A percentile compares a stretch with the other conserved stretches of the same genome.
These are phyloP conservation scores for Plagiodera versicolora DNA, from an alignment of 2,888 invertebrate species.

Conservation along the genomic window DNA sequence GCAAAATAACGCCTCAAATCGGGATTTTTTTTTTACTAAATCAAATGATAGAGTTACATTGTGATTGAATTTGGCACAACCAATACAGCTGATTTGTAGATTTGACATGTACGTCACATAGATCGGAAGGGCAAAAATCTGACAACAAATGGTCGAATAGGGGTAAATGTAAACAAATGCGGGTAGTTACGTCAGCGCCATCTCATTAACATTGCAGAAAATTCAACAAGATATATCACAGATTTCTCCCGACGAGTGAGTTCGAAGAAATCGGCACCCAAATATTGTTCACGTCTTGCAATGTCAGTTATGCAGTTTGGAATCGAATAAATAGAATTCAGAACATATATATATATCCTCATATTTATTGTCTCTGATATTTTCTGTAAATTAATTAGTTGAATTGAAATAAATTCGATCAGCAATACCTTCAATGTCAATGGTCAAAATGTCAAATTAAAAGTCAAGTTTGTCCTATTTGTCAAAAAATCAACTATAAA, in stretches of 20 bases:
- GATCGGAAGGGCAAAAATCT: not conserved
- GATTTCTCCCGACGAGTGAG: too few species aligned
- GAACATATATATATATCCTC: too few species aligned
- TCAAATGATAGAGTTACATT: not conserved
- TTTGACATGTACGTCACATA: not conserved
- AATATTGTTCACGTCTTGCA: too few species aligned
- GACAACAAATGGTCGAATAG: conserved; percentile 2
- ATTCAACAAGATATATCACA: too few species aligned
- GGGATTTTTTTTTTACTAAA: not conserved
- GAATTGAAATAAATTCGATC: not conserved
- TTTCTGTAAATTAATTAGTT: not conserved
- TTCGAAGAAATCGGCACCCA: too few species aligned
- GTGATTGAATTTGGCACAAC: not conserved
- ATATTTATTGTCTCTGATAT: not conserved
- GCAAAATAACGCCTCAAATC: not conserved
- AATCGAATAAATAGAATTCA: too few species aligned
- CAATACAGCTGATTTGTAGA: conserved; percentile 32
- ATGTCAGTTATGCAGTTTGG: too few species aligned
- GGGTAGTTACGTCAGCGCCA: conserved; percentile 25
- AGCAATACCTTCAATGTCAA: too few species aligned
- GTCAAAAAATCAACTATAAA: too few species aligned
- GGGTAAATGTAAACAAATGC: conserved; percentile 41
- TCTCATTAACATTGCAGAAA: conserved; percentile 16
- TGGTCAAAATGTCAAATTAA: too few species aligned
- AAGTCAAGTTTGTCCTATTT: too few species aligned